Evolutionary conservation across 1,140 invertebrate species (phyloP).

Genomic region (Orchestia grillus): DNA sequence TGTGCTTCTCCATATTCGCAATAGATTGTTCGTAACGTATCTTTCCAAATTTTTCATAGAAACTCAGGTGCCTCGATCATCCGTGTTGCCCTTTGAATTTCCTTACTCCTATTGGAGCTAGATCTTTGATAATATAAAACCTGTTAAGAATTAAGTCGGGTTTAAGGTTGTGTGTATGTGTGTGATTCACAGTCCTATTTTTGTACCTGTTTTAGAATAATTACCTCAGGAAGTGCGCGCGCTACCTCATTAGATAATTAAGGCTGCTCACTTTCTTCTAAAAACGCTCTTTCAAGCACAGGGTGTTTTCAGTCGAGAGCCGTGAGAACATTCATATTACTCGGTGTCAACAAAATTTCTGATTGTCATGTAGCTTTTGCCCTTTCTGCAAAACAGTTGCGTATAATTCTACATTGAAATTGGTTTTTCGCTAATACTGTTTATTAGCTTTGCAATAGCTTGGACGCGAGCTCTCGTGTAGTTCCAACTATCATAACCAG

Average conservation of each 20-base stretch:
- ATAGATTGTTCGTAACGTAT: neutral
- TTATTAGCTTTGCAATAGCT: neutral
- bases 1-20: neutral
- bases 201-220: conserved; percentile 20
- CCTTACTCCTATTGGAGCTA: neutral
- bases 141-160: neutral
- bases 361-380: neutral
- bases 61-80: neutral
- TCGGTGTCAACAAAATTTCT: neutral
- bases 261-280: conserved; percentile 10
- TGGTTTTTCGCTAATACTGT: neutral
- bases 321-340: neutral
- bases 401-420: neutral
- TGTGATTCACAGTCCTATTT: conserved; percentile 41
- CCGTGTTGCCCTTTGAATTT: neutral
- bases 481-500: neutral
- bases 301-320: neutral
- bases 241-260: conserved; percentile 43
- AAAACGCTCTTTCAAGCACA: neutral
- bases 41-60: neutral
- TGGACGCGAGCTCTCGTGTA: neutral
- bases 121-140: neutral
- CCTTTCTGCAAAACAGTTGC: neutral
- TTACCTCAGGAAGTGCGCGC: conserved; percentile 24
- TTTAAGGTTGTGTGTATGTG: neutral